phyloP scores from a whole-genome alignment of 64 coral and sea anemone genomes.

The Actinia equina region DNA sequence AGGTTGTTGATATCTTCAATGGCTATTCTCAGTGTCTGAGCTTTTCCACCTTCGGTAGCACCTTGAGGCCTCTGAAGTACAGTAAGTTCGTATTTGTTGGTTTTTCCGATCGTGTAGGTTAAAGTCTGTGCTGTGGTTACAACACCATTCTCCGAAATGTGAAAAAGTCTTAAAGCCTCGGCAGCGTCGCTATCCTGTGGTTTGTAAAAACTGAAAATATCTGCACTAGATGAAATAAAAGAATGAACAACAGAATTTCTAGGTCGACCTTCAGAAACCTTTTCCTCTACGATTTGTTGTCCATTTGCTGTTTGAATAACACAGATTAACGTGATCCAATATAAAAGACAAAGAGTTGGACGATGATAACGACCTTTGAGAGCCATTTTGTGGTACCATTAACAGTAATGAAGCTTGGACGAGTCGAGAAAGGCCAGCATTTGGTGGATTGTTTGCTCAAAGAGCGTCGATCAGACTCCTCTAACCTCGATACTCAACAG shows the following conservation, averaged over 20 bases:
- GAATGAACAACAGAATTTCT: slow-evolving; percentile 4
- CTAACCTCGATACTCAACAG: neutral
- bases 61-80: slow-evolving; percentile 51
- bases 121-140: slow-evolving; percentile 52
- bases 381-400: slow-evolving; percentile 3
- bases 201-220: slow-evolving; percentile 44
- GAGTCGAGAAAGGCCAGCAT: neutral
- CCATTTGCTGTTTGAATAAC: slow-evolving; percentile 12
- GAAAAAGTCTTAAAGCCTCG: slow-evolving; percentile 43
- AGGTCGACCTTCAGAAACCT: neutral
- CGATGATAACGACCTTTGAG: neutral
- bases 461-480: neutral
- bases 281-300: neutral
- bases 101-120: slow-evolving; percentile 54
- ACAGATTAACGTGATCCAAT: neutral
- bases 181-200: slow-evolving; percentile 24
- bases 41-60: slow-evolving; percentile 53
- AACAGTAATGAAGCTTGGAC: neutral
- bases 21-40: slow-evolving; percentile 49
- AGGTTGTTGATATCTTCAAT: slow-evolving; percentile 79
- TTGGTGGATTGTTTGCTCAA: neutral
- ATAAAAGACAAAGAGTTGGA: neutral
- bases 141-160: slow-evolving; percentile 55
- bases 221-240: slow-evolving; percentile 28
- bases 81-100: slow-evolving; percentile 70